These are phyloP conservation scores for Cryptotis parvus DNA, from an alignment of 2,113 vertebrate species.

Conservation along the genomic window DNA sequence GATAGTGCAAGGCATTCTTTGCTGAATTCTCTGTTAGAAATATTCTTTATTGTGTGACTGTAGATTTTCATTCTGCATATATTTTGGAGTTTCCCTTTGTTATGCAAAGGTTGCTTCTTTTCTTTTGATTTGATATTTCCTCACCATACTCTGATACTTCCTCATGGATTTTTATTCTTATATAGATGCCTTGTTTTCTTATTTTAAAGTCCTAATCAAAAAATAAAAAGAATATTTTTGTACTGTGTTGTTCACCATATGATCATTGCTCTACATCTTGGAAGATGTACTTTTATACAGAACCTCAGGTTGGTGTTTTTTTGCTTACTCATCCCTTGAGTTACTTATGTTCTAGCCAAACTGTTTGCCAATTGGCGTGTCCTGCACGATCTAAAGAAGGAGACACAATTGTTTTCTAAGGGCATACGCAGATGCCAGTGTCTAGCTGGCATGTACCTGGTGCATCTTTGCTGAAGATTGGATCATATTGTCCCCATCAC, in stretches of 20 bases:
- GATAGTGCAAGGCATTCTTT: not conserved
- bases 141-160: not conserved
- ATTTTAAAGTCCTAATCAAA: not conserved
- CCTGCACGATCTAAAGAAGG: constrained; percentile 37
- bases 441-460: not conserved
- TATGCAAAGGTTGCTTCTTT: not conserved
- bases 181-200: not conserved
- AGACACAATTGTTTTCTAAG: constrained; percentile 42
- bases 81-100: not conserved
- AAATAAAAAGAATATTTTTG: not conserved
- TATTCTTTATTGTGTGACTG: not conserved
- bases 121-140: not conserved
- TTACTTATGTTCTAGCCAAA: constrained; percentile 34
- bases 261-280: not conserved
- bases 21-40: not conserved
- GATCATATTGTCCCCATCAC: constrained; percentile 23
- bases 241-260: not conserved
- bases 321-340: constrained; percentile 73
- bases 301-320: not conserved
- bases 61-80: not conserved
- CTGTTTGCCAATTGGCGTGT: constrained; percentile 58
- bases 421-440: constrained; percentile 19
- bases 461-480: constrained; percentile 38
- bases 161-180: constrained; percentile 3
- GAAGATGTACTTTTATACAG: not conserved